Evolutionary conservation across 2,113 vertebrate species (phyloP).

Genomic region (Dipodomys merriami): DNA sequence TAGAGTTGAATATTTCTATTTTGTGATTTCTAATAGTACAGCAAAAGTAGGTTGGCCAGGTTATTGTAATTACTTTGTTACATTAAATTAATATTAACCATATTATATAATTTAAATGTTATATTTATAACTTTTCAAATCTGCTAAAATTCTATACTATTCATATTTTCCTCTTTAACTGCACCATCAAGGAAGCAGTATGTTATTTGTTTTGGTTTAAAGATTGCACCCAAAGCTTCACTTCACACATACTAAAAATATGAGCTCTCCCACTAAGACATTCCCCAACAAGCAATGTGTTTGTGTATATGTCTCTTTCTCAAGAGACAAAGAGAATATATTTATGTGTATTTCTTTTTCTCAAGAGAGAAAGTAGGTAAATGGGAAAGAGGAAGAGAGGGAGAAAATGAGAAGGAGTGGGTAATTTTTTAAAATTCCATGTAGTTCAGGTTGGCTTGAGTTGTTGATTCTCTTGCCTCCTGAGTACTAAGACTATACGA

Average conservation of each 20-base stretch:
- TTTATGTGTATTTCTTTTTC: no score
- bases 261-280: background rate
- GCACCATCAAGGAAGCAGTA: background rate
- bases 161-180: constrained; percentile 24
- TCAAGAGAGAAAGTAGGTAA: no score
- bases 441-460: no score
- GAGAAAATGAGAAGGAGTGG: no score
- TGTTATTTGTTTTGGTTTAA: background rate
- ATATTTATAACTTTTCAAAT: constrained; percentile 1
- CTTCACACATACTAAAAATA: background rate
- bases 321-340: background rate
- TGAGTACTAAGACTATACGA: no score
- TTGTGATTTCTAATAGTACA: background rate
- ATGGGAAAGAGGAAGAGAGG: no score
- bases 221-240: background rate
- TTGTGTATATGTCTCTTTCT: no score
- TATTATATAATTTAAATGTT: background rate
- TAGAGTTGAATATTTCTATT: background rate
- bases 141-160: constrained; percentile 26
- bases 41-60: background rate
- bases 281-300: background rate
- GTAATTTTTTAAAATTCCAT: no score
- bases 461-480: no score
- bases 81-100: background rate
- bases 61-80: constrained; percentile 9